Conservation (phyloP, 2,113 vertebrate species). For the Cheilinus undulatus region DNA sequence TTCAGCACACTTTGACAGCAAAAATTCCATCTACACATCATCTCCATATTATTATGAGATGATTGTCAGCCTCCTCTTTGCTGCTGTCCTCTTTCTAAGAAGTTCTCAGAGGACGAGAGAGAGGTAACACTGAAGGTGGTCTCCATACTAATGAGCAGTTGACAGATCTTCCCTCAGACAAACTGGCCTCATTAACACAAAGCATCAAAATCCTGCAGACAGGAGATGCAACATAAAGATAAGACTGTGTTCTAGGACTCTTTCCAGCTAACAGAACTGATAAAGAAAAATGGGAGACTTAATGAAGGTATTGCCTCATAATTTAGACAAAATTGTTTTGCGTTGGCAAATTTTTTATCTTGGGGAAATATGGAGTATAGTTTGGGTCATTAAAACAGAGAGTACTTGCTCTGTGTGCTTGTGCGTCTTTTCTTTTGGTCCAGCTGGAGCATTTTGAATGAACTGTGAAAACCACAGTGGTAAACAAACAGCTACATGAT, state of each 20-base stretch:
- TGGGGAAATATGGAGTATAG: not conserved
- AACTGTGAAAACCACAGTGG: too few relatives aligned
- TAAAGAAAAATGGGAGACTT: not conserved
- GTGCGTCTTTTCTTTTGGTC: too few relatives aligned
- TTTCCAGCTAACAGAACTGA: not conserved
- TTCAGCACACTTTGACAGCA: not conserved
- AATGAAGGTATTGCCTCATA: not conserved
- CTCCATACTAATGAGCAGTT: slow-evolving; percentile 36
- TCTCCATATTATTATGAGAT: not conserved
- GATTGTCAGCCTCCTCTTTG: slow-evolving; percentile 22
- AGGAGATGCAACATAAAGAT: not conserved
- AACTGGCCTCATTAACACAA: slow-evolving; percentile 36
- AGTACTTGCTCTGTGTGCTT: too few relatives aligned
- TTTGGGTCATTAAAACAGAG: not conserved
- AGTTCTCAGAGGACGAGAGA: slow-evolving; percentile 21
- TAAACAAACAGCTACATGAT: not conserved
- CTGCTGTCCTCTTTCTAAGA: slow-evolving; percentile 5
- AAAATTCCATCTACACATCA: slow-evolving; percentile 2
- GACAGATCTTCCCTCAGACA: slow-evolving; percentile 25
- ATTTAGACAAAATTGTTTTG: not conserved
- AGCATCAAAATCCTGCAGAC: slow-evolving; percentile 7
- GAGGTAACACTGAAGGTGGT: slow-evolving; percentile 19
- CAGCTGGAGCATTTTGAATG: too few relatives aligned
- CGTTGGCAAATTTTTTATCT: not conserved
- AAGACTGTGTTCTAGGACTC: not conserved